Evolutionary conservation across 2,113 vertebrate genomes (phyloP), one percentile per base, ranked within the genome.

Genomic region (Sisor rabdophorus): DNA sequence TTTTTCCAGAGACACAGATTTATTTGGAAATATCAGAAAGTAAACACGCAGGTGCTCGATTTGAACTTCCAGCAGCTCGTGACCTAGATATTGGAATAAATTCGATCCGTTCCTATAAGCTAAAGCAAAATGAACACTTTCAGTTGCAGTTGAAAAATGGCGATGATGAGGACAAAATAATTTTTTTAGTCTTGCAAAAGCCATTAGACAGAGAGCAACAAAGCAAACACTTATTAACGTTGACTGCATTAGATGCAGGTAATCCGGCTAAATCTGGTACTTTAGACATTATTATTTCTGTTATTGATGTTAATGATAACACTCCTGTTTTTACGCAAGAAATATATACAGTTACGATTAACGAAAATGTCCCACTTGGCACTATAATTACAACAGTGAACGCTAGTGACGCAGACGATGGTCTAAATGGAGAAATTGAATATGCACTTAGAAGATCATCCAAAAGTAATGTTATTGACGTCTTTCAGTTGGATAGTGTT

Each of bases 251-350:
- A 67, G 91, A 92, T 75, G 91, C 90, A 1, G 91, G 91, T 0
- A 89, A 84, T 80, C 89, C 90, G 47, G 80, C 85, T 0, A 90
- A 76, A 82, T 82, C 87, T 13, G 89, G 89, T 0, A 26, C 72
- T 0, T 79, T 89, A 55, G 83, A 84, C 8, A 87, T 92, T 71
- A 1, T 77, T 0, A 48, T 92, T 1, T 82, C 79, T 3, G 85
- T 92, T 32, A 68, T 88, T 0, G 89, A 92, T 50, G 3, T 78
- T 0, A 92, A 91, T 9, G 91, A 92, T 28, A 92, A 92, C 0
- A 68, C 26, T 0, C 91, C 90, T 2, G 32, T 86, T 44, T 92
- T 91, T 6, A 68, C 67, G 1, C 52, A 86, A 65, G 85, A 88
- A 0, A 71, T 74, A 44, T 90, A 90, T 69, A 68, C 84, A 32